Evolutionary conservation across 2,113 vertebrate genomes (phyloP), one percentile per base, ranked within the genome.

Genomic region (Seriola aureovittata): DNA sequence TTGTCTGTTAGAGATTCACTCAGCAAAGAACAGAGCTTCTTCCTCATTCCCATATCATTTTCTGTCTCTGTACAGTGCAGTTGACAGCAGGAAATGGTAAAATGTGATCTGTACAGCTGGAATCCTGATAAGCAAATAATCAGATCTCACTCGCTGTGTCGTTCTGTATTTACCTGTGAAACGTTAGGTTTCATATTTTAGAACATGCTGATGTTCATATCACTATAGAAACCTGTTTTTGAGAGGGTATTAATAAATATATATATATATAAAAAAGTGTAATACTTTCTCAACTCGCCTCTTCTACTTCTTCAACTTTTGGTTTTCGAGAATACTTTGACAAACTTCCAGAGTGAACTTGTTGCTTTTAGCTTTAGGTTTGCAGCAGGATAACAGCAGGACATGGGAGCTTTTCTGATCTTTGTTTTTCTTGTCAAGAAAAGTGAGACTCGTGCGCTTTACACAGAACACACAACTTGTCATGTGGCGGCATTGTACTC

Each of bases 351-450:
- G 52, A 40, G 52, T 48, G 54, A 76, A 76, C 58, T 71, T 73
- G 75, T 12, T 70, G 71, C 46, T 58, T 63, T 73, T 7, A 19
- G 50, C 23, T 78, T 62, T 25, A 23, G 9, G 23, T 64, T 69
- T 67, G 66, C 32, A 32, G 25, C 57, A 12, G 23, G 38, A 17
- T 21, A 25, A 13, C 82, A 76, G 60, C 55, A 38, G 58, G 42
- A 87, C 75, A 80, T 57, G 38, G 64, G 44, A 78, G 64, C 52
- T 46, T 34, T 46, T 67, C 8, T 42, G 14, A 0, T 58, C 34
- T 82, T 72, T 66, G 50, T 85, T 80, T 77, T 38, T 69, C 71
- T 66, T 85, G 81, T 87, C 76, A 80, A 58, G 21, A 71, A 76
- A 65, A 86, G 38, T 9, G 57, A 76, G 64, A 58, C 32, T 34